Conservation (phyloP, 2,113 vertebrate genomes). For the Elephas maximus region DNA sequence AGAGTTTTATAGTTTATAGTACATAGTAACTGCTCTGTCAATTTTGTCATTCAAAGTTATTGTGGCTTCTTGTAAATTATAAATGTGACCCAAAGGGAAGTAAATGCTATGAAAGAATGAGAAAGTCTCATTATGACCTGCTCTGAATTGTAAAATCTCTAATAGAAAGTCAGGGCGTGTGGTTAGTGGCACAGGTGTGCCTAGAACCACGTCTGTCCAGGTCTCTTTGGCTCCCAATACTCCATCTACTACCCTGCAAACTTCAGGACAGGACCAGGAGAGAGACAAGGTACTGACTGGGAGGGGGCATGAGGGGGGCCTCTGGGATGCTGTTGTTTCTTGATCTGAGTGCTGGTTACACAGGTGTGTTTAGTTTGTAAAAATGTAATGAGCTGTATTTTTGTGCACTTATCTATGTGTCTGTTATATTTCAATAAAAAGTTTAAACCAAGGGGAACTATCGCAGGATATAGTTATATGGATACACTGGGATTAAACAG, state of each 20-base stretch:
- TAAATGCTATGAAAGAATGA: conserved; percentile 1
- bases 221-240: too few species aligned
- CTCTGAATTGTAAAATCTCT: not conserved
- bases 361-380: not conserved
- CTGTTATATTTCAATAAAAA: not conserved
- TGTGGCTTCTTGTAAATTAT: not conserved
- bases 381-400: not conserved
- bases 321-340: not conserved
- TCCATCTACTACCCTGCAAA: not conserved
- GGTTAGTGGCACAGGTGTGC: not conserved
- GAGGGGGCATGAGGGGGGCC: not conserved
- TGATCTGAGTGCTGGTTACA: not conserved
- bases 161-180: not conserved
- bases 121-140: not conserved
- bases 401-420: not conserved
- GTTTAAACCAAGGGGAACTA: not conserved
- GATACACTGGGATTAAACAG: not conserved
- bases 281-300: too few species aligned
- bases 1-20: not conserved
- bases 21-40: not conserved
- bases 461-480: not conserved
- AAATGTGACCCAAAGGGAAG: not conserved
- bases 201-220: not conserved
- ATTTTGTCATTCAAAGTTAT: not conserved
- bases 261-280: not conserved